Conservation (phyloP, 2,113 vertebrate genomes). For the Pheucticus melanocephalus region DNA sequence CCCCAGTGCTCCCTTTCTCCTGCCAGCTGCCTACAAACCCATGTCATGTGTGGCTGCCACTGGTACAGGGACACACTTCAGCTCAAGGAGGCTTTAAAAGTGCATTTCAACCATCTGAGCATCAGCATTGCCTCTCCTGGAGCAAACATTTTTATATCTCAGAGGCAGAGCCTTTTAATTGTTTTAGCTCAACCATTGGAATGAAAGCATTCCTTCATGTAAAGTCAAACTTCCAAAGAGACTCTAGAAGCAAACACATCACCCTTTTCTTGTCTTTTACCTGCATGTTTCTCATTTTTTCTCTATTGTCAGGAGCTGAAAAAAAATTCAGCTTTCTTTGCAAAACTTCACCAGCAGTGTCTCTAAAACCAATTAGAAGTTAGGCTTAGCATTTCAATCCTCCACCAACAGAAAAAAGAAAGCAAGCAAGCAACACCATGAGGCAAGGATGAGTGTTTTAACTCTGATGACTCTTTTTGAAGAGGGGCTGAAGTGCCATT, state of each 20-base stretch:
- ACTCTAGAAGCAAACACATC: not conserved
- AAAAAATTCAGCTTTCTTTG: not conserved
- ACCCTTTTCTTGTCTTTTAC: not conserved
- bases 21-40: not conserved
- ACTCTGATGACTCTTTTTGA: not conserved
- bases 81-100: not conserved
- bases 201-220: not conserved
- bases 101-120: not conserved
- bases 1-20: not conserved
- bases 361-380: not conserved
- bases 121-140: not conserved
- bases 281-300: not conserved
- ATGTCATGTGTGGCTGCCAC: rapidly evolving
- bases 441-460: not conserved
- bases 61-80: not conserved
- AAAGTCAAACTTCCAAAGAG: not conserved
- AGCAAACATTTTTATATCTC: not conserved
- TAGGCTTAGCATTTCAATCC: not conserved
- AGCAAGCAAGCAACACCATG: not conserved
- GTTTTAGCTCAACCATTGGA: not conserved
- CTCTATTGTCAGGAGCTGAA: not conserved
- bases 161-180: not conserved
- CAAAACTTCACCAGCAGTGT: not conserved
- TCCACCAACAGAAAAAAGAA: not conserved
- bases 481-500: conserved; percentile 13